These are phyloP conservation scores for Tetanocera ferruginea DNA, from an alignment of 2,888 invertebrate species.

Conservation along the genomic window DNA sequence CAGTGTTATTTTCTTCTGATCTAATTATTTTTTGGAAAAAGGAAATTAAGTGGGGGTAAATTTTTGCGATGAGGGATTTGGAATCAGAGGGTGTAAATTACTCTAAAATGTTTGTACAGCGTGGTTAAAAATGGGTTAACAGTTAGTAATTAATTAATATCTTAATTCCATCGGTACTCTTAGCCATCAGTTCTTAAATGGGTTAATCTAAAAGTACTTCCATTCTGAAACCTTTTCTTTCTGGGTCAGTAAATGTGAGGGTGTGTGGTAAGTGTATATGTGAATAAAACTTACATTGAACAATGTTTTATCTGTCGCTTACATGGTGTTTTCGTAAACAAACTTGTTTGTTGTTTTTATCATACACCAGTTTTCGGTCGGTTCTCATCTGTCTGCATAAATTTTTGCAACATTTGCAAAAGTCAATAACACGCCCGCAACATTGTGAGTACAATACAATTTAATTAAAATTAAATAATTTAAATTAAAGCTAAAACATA, in stretches of 20 bases:
- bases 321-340: constrained; percentile 52
- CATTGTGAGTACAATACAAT: constrained; percentile 36
- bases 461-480: constrained; percentile 22
- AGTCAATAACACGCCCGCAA: constrained; percentile 61
- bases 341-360: constrained; percentile 53
- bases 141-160: too few relatives aligned
- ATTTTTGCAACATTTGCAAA: constrained; percentile 58
- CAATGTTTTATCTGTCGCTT: constrained; percentile 46
- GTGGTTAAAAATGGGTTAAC: too few relatives aligned
- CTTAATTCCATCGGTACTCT: too few relatives aligned
- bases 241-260: not conserved
- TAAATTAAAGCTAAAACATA: constrained; percentile 15
- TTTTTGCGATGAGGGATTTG: too few relatives aligned
- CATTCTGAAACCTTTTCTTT: not conserved
- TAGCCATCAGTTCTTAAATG: too few relatives aligned
- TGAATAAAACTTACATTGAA: constrained; percentile 35
- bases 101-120: too few relatives aligned
- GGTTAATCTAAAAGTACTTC: not conserved
- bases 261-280: not conserved
- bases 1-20: too few relatives aligned
- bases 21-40: too few relatives aligned
- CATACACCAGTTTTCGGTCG: not conserved
- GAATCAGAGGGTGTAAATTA: too few relatives aligned
- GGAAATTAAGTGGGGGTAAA: too few relatives aligned
- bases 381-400: constrained; percentile 46